These are phyloP conservation scores for Gopherus flavomarginatus DNA, from an alignment of 2,113 vertebrate species.

Conservation along the genomic window DNA sequence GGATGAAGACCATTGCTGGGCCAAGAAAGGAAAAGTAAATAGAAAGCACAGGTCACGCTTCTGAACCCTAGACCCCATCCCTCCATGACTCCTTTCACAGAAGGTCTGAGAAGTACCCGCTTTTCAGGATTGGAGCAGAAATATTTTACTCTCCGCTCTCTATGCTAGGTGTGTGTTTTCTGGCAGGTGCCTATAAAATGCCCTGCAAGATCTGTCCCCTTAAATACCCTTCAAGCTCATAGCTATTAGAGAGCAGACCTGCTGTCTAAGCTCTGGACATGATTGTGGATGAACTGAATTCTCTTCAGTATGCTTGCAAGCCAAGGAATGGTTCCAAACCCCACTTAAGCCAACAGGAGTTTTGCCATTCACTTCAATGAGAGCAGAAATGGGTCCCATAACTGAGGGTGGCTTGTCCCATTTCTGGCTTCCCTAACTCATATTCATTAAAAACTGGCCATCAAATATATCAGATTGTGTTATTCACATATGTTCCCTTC, in stretches of 20 bases:
- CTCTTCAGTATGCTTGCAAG: neutral
- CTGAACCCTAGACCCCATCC: neutral
- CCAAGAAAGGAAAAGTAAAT: neutral
- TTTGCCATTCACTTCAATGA: neutral
- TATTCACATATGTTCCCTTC: neutral
- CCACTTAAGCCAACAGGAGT: neutral
- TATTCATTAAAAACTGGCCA: neutral
- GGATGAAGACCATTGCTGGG: neutral
- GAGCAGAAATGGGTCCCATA: slow-evolving; percentile 1
- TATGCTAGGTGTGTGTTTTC: neutral
- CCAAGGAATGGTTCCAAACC: neutral
- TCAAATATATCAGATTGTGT: neutral
- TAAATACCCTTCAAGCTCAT: neutral
- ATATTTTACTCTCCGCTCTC: neutral
- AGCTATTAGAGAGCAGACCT: neutral
- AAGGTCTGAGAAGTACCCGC: neutral
- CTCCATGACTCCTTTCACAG: neutral
- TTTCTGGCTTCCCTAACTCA: slow-evolving; percentile 21
- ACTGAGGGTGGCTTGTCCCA: slow-evolving; percentile 19
- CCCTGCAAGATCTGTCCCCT: neutral
- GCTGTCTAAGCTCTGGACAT: neutral
- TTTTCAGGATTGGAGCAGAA: slow-evolving; percentile 3
- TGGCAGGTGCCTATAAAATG: neutral
- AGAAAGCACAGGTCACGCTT: neutral
- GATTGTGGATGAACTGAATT: neutral